Conservation (phyloP, 1,140 invertebrate species). For the Drosophila miranda region DNA sequence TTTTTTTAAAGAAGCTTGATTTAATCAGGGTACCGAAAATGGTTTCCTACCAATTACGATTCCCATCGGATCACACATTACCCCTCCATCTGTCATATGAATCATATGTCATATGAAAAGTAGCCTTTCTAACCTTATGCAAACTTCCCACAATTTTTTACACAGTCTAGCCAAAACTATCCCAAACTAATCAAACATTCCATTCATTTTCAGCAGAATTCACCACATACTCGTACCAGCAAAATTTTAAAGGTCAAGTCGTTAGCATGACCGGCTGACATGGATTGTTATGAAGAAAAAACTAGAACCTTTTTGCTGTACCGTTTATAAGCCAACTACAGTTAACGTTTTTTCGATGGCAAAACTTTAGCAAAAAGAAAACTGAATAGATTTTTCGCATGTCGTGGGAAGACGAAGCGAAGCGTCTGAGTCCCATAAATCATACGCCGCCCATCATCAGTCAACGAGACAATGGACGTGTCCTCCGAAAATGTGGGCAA, state of each 20-base stretch:
- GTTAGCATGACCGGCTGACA: too few species aligned
- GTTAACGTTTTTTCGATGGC: constrained; percentile 35
- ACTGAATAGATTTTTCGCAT: constrained; percentile 26
- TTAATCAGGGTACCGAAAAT: too few species aligned
- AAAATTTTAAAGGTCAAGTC: not conserved
- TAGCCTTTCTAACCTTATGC: too few species aligned
- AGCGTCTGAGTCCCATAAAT: constrained; percentile 52
- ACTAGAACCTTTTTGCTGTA: not conserved
- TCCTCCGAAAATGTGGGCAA: constrained; percentile 22
- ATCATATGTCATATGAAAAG: too few species aligned
- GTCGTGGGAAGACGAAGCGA: constrained; percentile 9
- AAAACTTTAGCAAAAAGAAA: constrained; percentile 17
- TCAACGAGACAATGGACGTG: constrained; percentile 49
- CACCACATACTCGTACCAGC: not conserved
- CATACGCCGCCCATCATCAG: constrained; percentile 66
- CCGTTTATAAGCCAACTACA: constrained; percentile 30
- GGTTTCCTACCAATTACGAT: too few species aligned
- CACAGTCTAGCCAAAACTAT: not conserved
- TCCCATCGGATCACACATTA: too few species aligned
- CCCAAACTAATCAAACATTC: constrained; percentile 7
- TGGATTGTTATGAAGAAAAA: not conserved
- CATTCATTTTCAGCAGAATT: constrained; percentile 3
- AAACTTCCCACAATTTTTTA: too few species aligned
- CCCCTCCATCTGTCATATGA: too few species aligned
- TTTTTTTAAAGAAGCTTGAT: too few species aligned